Percentiles rank a stretch among this genome's conserved stretches.
Conservation (phyloP, 1,140 invertebrate genomes). For the Lordiphosa clarofinis region DNA sequence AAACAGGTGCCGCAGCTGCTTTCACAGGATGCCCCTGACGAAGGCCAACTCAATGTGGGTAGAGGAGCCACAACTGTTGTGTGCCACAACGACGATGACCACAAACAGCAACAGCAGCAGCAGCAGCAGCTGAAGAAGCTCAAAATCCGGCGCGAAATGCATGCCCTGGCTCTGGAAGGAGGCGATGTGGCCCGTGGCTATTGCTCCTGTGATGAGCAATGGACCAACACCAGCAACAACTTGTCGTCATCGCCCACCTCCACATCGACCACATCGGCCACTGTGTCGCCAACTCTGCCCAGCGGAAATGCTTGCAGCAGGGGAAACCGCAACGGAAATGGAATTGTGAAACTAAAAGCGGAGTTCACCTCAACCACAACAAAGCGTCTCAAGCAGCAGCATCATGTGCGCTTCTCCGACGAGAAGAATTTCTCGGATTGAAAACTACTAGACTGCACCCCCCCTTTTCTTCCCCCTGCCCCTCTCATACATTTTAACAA, state of each 20-base stretch:
- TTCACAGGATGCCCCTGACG: slow-evolving; percentile 29
- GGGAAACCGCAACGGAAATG: slow-evolving; percentile 38
- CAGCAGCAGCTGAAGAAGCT: slow-evolving; percentile 44
- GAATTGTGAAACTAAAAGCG: slow-evolving; percentile 49
- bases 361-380: slow-evolving; percentile 19
- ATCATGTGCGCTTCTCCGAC: slow-evolving; percentile 77
- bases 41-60: slow-evolving; percentile 58
- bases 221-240: slow-evolving; percentile 51
- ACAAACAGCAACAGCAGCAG: slow-evolving; percentile 20
- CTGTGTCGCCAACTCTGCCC: slow-evolving; percentile 50
- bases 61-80: slow-evolving; percentile 9
- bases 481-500: slow-evolving; percentile 16
- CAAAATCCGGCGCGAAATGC: slow-evolving; percentile 57
- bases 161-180: slow-evolving; percentile 66
- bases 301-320: slow-evolving; percentile 24
- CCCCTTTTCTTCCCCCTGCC: slow-evolving; percentile 21
- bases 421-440: slow-evolving; percentile 78
- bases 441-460: slow-evolving; percentile 74
- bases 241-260: slow-evolving; percentile 54
- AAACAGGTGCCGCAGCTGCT: slow-evolving; percentile 31
- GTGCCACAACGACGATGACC: slow-evolving; percentile 11
- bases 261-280: slow-evolving; percentile 51
- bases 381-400: slow-evolving; percentile 68
- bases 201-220: slow-evolving; percentile 76
- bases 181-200: slow-evolving; percentile 71